Percentiles rank a stretch among this genome's conserved stretches.
phyloP scores from a whole-genome alignment of 2,797 vertebrate species.

The Rachycentron canadum region DNA sequence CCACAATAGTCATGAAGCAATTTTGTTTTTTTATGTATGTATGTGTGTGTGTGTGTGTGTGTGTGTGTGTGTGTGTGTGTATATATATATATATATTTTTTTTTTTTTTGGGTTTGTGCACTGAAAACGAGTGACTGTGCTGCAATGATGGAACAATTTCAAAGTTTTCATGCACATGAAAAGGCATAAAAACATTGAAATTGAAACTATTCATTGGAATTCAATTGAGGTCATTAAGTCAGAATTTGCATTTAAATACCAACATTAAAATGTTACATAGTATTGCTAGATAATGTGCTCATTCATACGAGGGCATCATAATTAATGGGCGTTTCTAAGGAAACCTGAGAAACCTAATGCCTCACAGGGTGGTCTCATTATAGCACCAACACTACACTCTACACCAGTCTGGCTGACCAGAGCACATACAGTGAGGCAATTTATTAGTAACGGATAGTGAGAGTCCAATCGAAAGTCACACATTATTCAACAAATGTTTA shows the following conservation, averaged over 20 bases:
- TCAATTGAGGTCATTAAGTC: slow-evolving; percentile 78
- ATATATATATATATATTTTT: too few relatives aligned
- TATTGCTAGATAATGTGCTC: slow-evolving; percentile 74
- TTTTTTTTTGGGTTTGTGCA: too few relatives aligned
- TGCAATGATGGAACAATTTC: slow-evolving; percentile 54
- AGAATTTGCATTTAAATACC: slow-evolving; percentile 85
- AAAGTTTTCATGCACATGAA: slow-evolving; percentile 61
- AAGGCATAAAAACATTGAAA: slow-evolving; percentile 69
- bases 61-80: too few relatives aligned
- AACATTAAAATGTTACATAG: slow-evolving; percentile 78
- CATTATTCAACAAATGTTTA: neutral
- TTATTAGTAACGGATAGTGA: slow-evolving; percentile 27
- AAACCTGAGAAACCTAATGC: slow-evolving; percentile 75
- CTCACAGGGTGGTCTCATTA: slow-evolving; percentile 73
- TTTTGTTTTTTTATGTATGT: neutral
- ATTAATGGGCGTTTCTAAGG: slow-evolving; percentile 78
- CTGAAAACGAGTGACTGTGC: slow-evolving; percentile 50
- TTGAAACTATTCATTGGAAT: slow-evolving; percentile 74
- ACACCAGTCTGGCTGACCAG: slow-evolving; percentile 54
- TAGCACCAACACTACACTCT: slow-evolving; percentile 28
- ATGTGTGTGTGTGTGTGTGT: too few relatives aligned
- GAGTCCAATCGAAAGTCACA: slow-evolving; percentile 31
- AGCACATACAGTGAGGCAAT: slow-evolving; percentile 31
- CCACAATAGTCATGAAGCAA: slow-evolving; percentile 15
- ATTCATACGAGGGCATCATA: slow-evolving; percentile 74